phyloP scores from a whole-genome alignment of 2,888 invertebrate genomes.

The Trichopoda pennipes region DNA sequence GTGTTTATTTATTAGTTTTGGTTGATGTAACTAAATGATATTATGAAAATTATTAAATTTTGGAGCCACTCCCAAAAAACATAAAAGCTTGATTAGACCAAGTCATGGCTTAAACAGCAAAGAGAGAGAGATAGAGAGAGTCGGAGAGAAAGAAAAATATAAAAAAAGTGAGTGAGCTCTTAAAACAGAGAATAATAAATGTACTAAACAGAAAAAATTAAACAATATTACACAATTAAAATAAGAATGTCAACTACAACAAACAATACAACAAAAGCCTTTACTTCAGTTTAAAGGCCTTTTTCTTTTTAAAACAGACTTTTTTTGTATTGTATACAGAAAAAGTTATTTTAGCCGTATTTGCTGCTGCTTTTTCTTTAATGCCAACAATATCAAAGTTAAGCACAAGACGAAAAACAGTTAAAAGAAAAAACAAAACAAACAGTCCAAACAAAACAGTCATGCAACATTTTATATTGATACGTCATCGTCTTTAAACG shows the following conservation, averaged over 20 bases:
- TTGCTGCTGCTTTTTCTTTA: slow-evolving; percentile 26
- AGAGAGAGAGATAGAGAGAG: slow-evolving; percentile 25
- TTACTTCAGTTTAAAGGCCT: slow-evolving; percentile 20
- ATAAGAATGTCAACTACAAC: slow-evolving; percentile 56
- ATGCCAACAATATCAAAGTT: slow-evolving; percentile 35
- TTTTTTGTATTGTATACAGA: slow-evolving; percentile 37
- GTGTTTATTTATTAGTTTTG: slow-evolving; percentile 40
- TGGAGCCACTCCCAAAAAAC: slow-evolving; percentile 67
- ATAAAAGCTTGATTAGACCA: slow-evolving; percentile 63
- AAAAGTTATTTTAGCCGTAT: slow-evolving; percentile 44
- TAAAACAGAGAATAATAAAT: slow-evolving; percentile 4
- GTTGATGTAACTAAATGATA: slow-evolving; percentile 23
- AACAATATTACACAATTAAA: slow-evolving; percentile 64
- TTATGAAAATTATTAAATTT: slow-evolving; percentile 34
- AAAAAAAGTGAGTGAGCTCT: slow-evolving; percentile 38
- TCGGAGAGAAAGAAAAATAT: slow-evolving; percentile 11
- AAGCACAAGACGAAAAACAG: slow-evolving; percentile 54
- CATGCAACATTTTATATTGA: slow-evolving; percentile 52
- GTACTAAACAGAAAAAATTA: slow-evolving; percentile 18
- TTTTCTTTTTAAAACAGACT: slow-evolving; percentile 43
- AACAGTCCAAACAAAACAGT: slow-evolving; percentile 24
- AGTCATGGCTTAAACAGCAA: slow-evolving; percentile 30
- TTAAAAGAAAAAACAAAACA: slow-evolving; percentile 52
- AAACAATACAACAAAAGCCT: slow-evolving; percentile 42
- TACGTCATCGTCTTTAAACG: slow-evolving; percentile 64